Percentiles rank a stretch among this genome's conserved stretches.
phyloP scores from a whole-genome alignment of 1,140 invertebrate genomes.

The Pseudomyrmex dendroicus region DNA sequence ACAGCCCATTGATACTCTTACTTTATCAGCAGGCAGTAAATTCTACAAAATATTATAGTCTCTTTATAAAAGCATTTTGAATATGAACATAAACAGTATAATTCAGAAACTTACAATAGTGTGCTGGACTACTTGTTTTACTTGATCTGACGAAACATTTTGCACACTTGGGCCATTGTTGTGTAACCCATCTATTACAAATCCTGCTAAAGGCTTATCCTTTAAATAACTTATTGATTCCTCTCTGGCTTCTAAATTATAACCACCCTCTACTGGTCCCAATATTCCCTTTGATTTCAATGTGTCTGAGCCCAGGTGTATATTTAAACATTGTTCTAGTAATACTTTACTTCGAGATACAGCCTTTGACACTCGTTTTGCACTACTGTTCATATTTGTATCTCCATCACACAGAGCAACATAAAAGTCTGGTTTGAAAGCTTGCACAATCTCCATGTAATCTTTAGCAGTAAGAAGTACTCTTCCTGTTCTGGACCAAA shows the following conservation, averaged over 20 bases:
- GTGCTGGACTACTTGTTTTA: constrained; percentile 87
- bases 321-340: constrained; percentile 87
- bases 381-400: constrained; percentile 88
- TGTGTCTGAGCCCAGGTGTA: constrained; percentile 85
- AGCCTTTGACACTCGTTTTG: constrained; percentile 90
- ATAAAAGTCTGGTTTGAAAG: constrained; percentile 92
- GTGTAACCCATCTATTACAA: constrained; percentile 93
- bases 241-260: constrained; percentile 86
- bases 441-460: constrained; percentile 92
- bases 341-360: constrained; percentile 87
- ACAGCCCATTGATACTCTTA: constrained; percentile 88
- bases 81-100: constrained; percentile 13
- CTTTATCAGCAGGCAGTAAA: constrained; percentile 88
- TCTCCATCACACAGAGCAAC: constrained; percentile 93
- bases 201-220: constrained; percentile 87
- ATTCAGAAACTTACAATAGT: constrained; percentile 83
- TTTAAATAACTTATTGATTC: constrained; percentile 87
- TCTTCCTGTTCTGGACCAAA: constrained; percentile 91
- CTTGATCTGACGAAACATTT: constrained; percentile 85
- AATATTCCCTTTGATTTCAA: constrained; percentile 85
- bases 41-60: constrained; percentile 83
- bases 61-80: background rate
- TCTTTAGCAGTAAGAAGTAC: constrained; percentile 87
- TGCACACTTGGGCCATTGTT: constrained; percentile 88
- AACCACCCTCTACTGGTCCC: constrained; percentile 92